Evolutionary conservation across 92 coral and sea anemone genomes (phyloP).

Genomic region (Scolanthus callimorphus): DNA sequence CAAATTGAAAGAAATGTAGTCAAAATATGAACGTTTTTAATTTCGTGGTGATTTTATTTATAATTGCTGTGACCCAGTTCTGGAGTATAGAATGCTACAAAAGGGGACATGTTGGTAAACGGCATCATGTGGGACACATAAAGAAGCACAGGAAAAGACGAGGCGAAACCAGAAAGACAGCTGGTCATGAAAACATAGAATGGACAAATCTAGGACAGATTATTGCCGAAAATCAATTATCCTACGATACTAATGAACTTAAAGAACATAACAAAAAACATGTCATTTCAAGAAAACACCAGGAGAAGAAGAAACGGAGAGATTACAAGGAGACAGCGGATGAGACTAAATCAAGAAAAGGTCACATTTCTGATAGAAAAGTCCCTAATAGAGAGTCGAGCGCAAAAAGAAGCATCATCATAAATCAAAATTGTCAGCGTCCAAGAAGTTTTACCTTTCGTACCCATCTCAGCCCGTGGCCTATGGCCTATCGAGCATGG

Average conservation of each 20-base stretch:
- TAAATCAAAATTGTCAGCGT: not conserved
- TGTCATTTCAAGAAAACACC: not conserved
- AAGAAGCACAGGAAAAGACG: not conserved
- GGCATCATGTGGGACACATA: not conserved
- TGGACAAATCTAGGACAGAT: constrained; percentile 2
- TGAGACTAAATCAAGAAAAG: too few species aligned
- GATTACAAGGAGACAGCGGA: too few species aligned
- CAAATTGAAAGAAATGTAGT: constrained; percentile 65
- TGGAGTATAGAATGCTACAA: constrained; percentile 1
- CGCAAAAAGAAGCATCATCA: not conserved
- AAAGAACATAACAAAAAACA: not conserved
- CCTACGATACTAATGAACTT: not conserved
- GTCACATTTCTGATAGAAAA: too few species aligned
- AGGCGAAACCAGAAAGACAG: not conserved
- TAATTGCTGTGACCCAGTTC: constrained; percentile 6
- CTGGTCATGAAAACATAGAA: not conserved
- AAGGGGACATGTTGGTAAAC: not conserved
- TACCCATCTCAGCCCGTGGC: too few species aligned
- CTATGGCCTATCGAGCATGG: too few species aligned
- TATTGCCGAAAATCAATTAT: not conserved
- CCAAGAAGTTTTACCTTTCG: not conserved
- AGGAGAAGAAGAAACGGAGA: not conserved
- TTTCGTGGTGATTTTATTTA: constrained; percentile 24
- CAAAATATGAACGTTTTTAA: constrained; percentile 52
- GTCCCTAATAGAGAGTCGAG: too few species aligned